Base-by-base conservation (phyloP, 1,140 invertebrate genomes). In the Brachionus rubens region DNA sequence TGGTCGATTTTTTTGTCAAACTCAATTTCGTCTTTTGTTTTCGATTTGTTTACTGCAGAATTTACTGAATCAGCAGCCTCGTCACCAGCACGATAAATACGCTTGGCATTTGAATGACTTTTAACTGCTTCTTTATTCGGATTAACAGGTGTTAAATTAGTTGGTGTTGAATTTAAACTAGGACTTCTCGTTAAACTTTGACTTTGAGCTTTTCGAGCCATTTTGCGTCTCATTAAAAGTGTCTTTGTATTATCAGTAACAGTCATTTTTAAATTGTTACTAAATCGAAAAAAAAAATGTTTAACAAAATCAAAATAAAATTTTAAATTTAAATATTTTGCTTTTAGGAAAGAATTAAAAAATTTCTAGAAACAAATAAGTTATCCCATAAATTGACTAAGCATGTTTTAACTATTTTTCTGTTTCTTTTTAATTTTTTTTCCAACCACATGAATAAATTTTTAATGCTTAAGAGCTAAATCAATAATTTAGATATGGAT, bases 21-120 rank as follows among this genome's bases (percentile, higher is more conserved):
- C 36, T 59, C 54, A 7, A 19, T 59, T 16, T 59, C 54, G 19
- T 59, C 30, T 59, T 36, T 59, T 59, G 30, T 33, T 10, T 33
- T 26, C 4, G 54, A 33, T 19, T 59, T 33, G 1, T 0, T 21
- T 5, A 1, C 16, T 16, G 4, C 36, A 7, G 12, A 16, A n/a
- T n/a, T n/a, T n/a, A n/a, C n/a, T n/a, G n/a, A n/a, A 1, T 40
- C 54, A n/a, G 28, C 16, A 16, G 19, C 7, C 2, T 19, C 10
- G 19, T 59, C 54, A 3, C 21, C 36, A 16, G 54, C 33, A 33
- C 54, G 33, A 9, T 59, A 59, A 12, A 59, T 2, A 16, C 54
- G 30, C 16, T 59, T 59, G 14, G 54, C 30, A 59, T 59, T 33
- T 9, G 54, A 59, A 19, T 59, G 54, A 40, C 54, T 59, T 59